A percentile compares a stretch with the other conserved stretches of the same genome.
phyloP scores from a whole-genome alignment of 1,140 invertebrate species.

The Metaphire vulgaris region DNA sequence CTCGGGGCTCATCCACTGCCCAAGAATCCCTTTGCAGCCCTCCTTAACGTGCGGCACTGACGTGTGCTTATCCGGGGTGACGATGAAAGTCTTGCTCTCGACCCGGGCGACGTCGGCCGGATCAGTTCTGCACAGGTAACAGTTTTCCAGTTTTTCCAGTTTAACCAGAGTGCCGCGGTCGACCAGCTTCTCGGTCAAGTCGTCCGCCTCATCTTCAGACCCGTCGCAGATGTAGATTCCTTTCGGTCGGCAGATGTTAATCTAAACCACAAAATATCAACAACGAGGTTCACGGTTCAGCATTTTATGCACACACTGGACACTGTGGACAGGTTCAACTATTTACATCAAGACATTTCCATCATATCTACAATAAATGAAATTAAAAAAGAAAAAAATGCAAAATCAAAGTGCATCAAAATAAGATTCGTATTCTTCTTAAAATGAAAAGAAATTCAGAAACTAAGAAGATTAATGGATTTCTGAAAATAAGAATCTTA shows the following conservation, averaged over 20 bases:
- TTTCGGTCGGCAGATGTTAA: constrained; percentile 25
- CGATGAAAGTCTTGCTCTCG: constrained; percentile 91
- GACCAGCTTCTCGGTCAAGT: constrained; percentile 29
- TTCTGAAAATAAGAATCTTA: too few relatives aligned
- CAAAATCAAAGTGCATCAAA: neutral
- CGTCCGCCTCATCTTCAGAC: constrained; percentile 26
- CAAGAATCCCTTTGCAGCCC: constrained; percentile 70
- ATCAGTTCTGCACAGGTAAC: constrained; percentile 88
- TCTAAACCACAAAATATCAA: constrained; percentile 5
- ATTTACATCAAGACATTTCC: neutral
- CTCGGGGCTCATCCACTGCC: constrained; percentile 28
- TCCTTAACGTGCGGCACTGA: constrained; percentile 65
- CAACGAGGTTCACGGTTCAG: neutral
- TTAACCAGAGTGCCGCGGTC: constrained; percentile 27
- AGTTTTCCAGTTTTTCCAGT: constrained; percentile 46
- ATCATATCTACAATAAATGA: neutral
- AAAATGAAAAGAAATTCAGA: too few relatives aligned
- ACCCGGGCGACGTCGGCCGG: constrained; percentile 95
- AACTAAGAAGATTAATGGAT: too few relatives aligned
- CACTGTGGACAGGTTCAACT: neutral
- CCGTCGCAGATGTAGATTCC: constrained; percentile 28
- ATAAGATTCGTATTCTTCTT: neutral
- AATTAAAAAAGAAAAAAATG: neutral
- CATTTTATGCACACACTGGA: neutral
- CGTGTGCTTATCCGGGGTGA: constrained; percentile 70